Evolutionary conservation across 2,113 vertebrate genomes (phyloP).

Genomic region (Sinocyclocheilus grahami): DNA sequence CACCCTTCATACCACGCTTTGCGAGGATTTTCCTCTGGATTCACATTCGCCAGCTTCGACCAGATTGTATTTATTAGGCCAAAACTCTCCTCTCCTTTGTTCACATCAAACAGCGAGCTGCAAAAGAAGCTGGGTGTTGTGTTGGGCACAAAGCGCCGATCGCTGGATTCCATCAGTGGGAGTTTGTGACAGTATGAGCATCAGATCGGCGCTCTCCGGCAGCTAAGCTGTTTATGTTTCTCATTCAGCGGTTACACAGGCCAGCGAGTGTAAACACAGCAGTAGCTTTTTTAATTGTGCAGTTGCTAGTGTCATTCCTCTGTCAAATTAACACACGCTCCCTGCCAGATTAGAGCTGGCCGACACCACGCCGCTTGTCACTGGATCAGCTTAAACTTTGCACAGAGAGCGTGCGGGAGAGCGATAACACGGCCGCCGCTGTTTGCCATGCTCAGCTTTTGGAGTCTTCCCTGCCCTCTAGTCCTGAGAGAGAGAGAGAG

Average conservation of each 20-base stretch:
- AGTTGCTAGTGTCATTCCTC: slow-evolving; percentile 73
- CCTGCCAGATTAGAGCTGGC: slow-evolving; percentile 73
- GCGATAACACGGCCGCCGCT: slow-evolving; percentile 74
- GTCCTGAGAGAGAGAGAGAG: no score
- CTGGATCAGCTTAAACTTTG: slow-evolving; percentile 82
- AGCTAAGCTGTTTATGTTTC: slow-evolving; percentile 79
- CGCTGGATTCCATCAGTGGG: slow-evolving; percentile 75
- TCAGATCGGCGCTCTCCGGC: slow-evolving; percentile 58
- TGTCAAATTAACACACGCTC: slow-evolving; percentile 72
- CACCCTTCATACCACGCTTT: slow-evolving; percentile 64
- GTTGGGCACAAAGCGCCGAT: slow-evolving; percentile 65
- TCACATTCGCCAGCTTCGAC: slow-evolving; percentile 52
- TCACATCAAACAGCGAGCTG: slow-evolving; percentile 74
- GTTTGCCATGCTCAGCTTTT: slow-evolving; percentile 66
- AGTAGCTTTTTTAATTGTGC: slow-evolving; percentile 79
- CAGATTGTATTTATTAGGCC: slow-evolving; percentile 76
- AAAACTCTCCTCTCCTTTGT: slow-evolving; percentile 62
- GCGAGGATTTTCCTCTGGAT: slow-evolving; percentile 73
- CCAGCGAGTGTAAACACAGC: slow-evolving; percentile 79
- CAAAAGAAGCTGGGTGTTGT: slow-evolving; percentile 76
- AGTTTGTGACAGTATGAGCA: slow-evolving; percentile 18
- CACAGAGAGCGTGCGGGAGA: slow-evolving; percentile 72
- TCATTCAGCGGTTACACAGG: slow-evolving; percentile 78
- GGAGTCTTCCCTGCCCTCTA: slow-evolving; percentile 47
- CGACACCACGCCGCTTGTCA: slow-evolving; percentile 68